These are phyloP conservation scores for Laticauda colubrina DNA, from an alignment of 2,113 vertebrate genomes.

Conservation along the genomic window DNA sequence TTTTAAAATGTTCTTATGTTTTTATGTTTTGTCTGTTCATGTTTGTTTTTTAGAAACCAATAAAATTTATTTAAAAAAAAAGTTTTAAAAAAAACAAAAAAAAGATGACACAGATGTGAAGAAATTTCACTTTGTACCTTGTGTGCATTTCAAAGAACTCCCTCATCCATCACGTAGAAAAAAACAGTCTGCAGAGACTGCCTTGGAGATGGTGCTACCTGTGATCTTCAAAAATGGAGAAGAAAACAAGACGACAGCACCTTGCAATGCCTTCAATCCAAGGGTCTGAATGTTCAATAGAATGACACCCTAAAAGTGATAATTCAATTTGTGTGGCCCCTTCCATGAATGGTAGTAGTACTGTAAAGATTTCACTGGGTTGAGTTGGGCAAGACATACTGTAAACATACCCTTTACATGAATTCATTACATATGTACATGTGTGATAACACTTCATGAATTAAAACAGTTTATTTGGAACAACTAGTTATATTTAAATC, in stretches of 20 bases:
- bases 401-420: neutral
- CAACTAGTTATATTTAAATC: neutral
- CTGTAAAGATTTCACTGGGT: neutral
- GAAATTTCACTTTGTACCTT: neutral
- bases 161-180: neutral
- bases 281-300: neutral
- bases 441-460: neutral
- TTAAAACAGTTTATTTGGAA: neutral
- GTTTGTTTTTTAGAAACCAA: too few relatives aligned
- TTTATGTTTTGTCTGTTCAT: too few relatives aligned
- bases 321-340: neutral
- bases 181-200: neutral
- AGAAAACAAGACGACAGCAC: neutral
- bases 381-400: neutral
- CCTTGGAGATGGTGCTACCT: neutral
- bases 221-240: neutral
- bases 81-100: too few relatives aligned
- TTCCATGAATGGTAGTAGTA: neutral
- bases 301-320: neutral
- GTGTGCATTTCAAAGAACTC: neutral
- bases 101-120: neutral
- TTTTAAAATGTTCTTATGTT: too few relatives aligned
- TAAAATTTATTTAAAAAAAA: too few relatives aligned
- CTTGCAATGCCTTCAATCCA: neutral
- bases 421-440: neutral